Evolutionary conservation across 2,113 vertebrate species (phyloP).

Genomic region (Percopsis transmontana): DNA sequence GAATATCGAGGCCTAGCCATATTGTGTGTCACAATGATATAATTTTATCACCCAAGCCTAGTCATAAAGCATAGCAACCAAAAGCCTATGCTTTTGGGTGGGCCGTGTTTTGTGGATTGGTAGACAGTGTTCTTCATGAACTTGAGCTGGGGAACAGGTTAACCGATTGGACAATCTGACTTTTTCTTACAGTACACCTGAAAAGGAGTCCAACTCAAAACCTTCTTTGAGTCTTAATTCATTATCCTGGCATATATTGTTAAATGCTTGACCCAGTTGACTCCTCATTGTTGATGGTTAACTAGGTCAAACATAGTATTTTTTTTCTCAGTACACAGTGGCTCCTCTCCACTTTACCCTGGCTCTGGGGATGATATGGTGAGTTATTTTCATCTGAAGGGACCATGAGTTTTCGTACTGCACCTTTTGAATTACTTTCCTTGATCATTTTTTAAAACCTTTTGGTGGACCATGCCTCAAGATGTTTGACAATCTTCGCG

Average conservation of each 20-base stretch:
- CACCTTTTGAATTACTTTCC: conserved; percentile 17
- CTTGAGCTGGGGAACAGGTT: not conserved
- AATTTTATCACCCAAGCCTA: no score
- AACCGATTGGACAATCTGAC: not conserved
- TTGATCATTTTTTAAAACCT: conserved; percentile 10
- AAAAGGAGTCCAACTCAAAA: conserved; percentile 28
- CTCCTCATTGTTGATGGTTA: conserved; percentile 10
- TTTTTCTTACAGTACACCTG: conserved; percentile 24
- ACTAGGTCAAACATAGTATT: conserved; percentile 20
- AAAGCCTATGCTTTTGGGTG: conserved; percentile 2
- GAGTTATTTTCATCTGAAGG: conserved; percentile 4
- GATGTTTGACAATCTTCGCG: conserved; percentile 5
- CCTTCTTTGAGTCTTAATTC: conserved; percentile 20
- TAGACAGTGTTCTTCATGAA: conserved; percentile 3
- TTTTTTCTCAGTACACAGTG: conserved; percentile 5
- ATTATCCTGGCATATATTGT: conserved; percentile 16
- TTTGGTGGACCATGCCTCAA: conserved; percentile 12
- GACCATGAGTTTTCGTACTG: conserved; percentile 13
- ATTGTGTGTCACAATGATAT: no score
- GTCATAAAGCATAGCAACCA: no score
- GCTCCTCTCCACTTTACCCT: conserved; percentile 21
- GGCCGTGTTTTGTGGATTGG: not conserved
- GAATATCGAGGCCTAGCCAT: no score
- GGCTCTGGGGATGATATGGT: conserved; percentile 27
- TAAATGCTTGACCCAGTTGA: conserved; percentile 6